These are phyloP conservation scores for Hylaeus anthracinus DNA, from an alignment of 1,140 invertebrate genomes.

Conservation along the genomic window DNA sequence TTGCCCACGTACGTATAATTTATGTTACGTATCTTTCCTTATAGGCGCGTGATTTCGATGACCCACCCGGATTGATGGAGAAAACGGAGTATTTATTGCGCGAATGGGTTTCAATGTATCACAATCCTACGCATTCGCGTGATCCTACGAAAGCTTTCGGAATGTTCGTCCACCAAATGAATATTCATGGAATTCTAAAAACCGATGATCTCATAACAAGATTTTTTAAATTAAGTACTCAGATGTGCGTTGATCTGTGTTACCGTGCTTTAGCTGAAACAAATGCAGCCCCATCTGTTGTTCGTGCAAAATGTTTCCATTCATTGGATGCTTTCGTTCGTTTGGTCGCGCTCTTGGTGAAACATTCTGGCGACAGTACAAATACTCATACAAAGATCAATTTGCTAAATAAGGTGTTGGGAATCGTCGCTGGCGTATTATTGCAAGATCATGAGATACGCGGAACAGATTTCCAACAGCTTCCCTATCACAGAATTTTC, in stretches of 20 bases:
- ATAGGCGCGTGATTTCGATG: constrained; percentile 94
- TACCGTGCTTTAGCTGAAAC: constrained; percentile 88
- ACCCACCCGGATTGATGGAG: constrained; percentile 95
- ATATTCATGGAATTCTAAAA: constrained; percentile 97
- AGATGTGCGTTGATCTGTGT: constrained; percentile 97
- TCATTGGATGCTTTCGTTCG: constrained; percentile 97
- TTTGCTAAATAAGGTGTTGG: constrained; percentile 96
- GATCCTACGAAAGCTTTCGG: constrained; percentile 97
- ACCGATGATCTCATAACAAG: constrained; percentile 98
- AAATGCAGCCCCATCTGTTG: constrained; percentile 83
- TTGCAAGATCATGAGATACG: constrained; percentile 96
- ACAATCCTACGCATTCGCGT: constrained; percentile 88
- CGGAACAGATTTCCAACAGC: constrained; percentile 94
- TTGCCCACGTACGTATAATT: constrained; percentile 23
- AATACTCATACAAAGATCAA: constrained; percentile 98
- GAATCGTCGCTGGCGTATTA: constrained; percentile 96
- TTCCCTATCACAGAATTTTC: constrained; percentile 98
- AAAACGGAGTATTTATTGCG: constrained; percentile 96
- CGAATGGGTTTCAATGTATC: constrained; percentile 97
- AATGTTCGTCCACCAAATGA: constrained; percentile 97
- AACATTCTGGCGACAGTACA: constrained; percentile 93
- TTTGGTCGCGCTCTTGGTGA: constrained; percentile 96
- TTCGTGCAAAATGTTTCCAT: constrained; percentile 95
- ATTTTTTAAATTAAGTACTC: constrained; percentile 98
- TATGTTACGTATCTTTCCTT: constrained; percentile 33